These are phyloP conservation scores for Galerucella calmariensis DNA, from an alignment of 2,888 invertebrate species.

Conservation along the genomic window DNA sequence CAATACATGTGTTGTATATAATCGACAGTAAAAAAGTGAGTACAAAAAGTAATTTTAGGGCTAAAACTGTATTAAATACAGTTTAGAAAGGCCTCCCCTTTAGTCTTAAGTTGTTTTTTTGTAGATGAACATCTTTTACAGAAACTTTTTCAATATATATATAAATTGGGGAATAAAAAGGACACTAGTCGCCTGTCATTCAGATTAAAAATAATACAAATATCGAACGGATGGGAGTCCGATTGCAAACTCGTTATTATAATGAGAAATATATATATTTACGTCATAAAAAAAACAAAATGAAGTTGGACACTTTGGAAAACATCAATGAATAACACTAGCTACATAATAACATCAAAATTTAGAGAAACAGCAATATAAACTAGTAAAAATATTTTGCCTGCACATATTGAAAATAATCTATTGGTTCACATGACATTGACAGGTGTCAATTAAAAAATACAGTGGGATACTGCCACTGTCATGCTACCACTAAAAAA, in stretches of 20 bases:
- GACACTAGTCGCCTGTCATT: not conserved
- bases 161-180: not conserved
- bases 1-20: conserved; percentile 56
- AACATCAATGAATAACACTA: not conserved
- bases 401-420: no score
- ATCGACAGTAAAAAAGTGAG: conserved; percentile 55
- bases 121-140: conserved; percentile 37
- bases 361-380: no score
- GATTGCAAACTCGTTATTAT: not conserved
- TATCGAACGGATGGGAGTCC: not conserved
- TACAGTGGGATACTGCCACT: no score
- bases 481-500: no score
- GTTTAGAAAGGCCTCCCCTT: conserved; percentile 63
- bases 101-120: conserved; percentile 52
- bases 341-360: not conserved
- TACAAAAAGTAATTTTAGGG: conserved; percentile 57
- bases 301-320: not conserved
- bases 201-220: not conserved
- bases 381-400: no score
- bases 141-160: not conserved
- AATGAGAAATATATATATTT: not conserved
- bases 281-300: not conserved
- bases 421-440: no score
- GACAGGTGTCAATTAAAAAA: no score
- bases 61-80: conserved; percentile 63